A percentile compares a stretch with the other conserved stretches of the same genome.
These are phyloP conservation scores for Parotocinclus haroldoi DNA, from an alignment of 2,797 vertebrate species.

Conservation along the genomic window DNA sequence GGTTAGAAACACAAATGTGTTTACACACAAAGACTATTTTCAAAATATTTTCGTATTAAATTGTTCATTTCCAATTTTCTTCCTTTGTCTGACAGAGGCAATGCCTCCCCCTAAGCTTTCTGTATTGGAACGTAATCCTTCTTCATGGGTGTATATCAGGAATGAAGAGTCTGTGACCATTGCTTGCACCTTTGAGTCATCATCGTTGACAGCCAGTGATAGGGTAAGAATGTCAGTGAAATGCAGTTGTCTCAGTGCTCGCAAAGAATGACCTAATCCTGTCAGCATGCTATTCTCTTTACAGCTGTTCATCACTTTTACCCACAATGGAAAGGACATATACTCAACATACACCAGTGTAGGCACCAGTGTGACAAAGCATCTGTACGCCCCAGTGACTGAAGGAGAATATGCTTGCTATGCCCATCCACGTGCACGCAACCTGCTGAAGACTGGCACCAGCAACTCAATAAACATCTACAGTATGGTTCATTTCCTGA, in stretches of 20 bases:
- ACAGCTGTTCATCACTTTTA: conserved; percentile 13
- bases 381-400: not conserved
- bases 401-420: conserved; percentile 43
- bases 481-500: conserved; percentile 25
- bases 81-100: conserved; percentile 25
- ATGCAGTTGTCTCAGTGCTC: not conserved
- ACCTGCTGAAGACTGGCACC: not conserved
- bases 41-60: not conserved
- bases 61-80: not conserved
- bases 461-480: conserved; percentile 44
- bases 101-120: conserved; percentile 38
- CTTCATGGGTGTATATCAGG: conserved; percentile 17
- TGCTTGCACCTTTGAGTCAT: conserved; percentile 24
- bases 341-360: accelerated
- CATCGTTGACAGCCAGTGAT: conserved; percentile 6
- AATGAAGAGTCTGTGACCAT: conserved; percentile 33
- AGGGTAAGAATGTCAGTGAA: conserved; percentile 8
- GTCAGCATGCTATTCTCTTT: not conserved
- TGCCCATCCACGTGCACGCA: not conserved
- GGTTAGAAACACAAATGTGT: conserved; percentile 28
- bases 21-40: not conserved
- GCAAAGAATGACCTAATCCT: not conserved
- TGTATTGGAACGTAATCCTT: not conserved
- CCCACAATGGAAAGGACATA: not conserved
- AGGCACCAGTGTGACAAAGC: not conserved